These are phyloP conservation scores for Musca vetustissima DNA, from an alignment of 1,140 invertebrate genomes.

Conservation along the genomic window DNA sequence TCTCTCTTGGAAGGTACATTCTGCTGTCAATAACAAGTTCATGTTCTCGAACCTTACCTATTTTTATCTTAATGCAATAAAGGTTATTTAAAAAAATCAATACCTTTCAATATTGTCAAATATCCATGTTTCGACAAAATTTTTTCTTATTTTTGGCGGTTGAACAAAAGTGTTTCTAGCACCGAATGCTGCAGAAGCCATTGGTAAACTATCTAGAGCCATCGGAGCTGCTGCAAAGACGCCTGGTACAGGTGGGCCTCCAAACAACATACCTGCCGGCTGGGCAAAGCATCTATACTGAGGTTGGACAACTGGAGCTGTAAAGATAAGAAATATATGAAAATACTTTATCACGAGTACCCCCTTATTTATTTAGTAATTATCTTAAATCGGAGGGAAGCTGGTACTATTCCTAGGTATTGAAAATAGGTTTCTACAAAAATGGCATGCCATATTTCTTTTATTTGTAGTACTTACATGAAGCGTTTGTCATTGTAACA, in stretches of 20 bases:
- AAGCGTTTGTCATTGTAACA: slow-evolving; percentile 49
- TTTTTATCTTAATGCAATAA: no score
- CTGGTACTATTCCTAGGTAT: no score
- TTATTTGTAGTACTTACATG: no score
- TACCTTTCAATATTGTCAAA: slow-evolving; percentile 45
- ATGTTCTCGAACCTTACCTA: no score
- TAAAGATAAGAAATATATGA: slow-evolving; percentile 39
- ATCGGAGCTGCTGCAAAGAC: background rate
- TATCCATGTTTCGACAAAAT: slow-evolving; percentile 49
- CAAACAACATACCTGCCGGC: background rate
- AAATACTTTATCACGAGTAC: no score
- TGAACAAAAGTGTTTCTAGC: background rate
- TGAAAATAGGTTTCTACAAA: no score
- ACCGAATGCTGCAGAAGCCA: background rate
- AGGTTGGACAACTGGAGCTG: slow-evolving; percentile 25
- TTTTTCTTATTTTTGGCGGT: slow-evolving; percentile 34
- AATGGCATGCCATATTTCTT: no score
- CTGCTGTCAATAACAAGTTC: no score
- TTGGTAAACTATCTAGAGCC: background rate
- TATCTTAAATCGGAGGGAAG: no score
- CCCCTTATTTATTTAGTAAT: no score
- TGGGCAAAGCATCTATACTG: background rate
- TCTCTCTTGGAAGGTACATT: no score
- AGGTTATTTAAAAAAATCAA: no score
- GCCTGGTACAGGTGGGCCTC: background rate